phyloP scores from a whole-genome alignment of 2,113 vertebrate species.

The Perca flavescens region DNA sequence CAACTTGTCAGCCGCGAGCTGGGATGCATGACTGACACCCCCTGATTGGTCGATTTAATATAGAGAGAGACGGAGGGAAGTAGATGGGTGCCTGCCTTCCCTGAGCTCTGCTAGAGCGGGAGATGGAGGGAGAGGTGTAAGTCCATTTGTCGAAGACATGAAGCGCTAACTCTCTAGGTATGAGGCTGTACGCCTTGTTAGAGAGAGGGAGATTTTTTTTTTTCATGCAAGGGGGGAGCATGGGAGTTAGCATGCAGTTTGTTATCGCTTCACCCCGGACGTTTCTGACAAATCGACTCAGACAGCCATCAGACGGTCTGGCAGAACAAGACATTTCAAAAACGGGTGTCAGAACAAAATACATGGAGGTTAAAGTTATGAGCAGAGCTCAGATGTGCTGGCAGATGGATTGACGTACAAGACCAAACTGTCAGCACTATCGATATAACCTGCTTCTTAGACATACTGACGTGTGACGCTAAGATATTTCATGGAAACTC shows the following conservation, averaged over 20 bases:
- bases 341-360: slow-evolving; percentile 58
- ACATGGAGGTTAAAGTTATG: slow-evolving; percentile 49
- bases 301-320: slow-evolving; percentile 69
- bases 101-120: slow-evolving; percentile 69
- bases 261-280: slow-evolving; percentile 73
- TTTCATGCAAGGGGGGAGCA: slow-evolving; percentile 22
- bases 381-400: slow-evolving; percentile 41
- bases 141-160: slow-evolving; percentile 86
- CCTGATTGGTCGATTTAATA: slow-evolving; percentile 87
- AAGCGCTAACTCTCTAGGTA: slow-evolving; percentile 86
- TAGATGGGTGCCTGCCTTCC: slow-evolving; percentile 74
- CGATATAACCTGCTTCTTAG: neutral
- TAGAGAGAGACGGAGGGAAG: slow-evolving; percentile 77
- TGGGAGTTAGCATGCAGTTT: slow-evolving; percentile 77
- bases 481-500: neutral
- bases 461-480: neutral
- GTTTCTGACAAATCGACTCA: slow-evolving; percentile 76
- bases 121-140: slow-evolving; percentile 80
- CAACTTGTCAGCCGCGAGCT: slow-evolving; percentile 83
- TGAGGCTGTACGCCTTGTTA: slow-evolving; percentile 82
- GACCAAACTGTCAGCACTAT: slow-evolving; percentile 9
- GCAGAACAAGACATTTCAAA: slow-evolving; percentile 74
- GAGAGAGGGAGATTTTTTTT: slow-evolving; percentile 64
- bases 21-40: slow-evolving; percentile 86
- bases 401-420: slow-evolving; percentile 24